These are phyloP conservation scores for Cheilosia scutellata DNA, from an alignment of 2,888 invertebrate genomes.

Conservation along the genomic window DNA sequence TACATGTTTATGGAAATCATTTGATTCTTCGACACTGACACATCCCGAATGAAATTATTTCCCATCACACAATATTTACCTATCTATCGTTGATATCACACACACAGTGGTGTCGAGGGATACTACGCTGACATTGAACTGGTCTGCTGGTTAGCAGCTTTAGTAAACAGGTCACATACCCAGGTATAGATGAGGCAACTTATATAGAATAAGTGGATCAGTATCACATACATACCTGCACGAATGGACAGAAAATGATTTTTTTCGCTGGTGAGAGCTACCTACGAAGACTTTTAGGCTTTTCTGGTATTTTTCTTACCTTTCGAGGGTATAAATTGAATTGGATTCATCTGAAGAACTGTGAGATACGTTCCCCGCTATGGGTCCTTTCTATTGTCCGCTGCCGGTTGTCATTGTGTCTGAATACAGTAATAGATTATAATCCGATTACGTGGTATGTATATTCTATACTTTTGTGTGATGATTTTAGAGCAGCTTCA, in stretches of 20 bases:
- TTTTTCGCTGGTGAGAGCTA: no score
- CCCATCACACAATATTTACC: not conserved
- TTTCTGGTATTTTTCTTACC: no score
- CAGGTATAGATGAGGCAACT: not conserved
- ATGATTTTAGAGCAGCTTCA: no score
- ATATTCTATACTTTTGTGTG: no score
- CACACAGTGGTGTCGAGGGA: not conserved
- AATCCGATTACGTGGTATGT: no score
- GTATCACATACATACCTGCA: not conserved
- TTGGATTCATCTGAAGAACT: no score
- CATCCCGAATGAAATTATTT: constrained; percentile 9
- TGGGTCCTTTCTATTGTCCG: no score
- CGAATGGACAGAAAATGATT: not conserved
- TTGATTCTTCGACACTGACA: not conserved
- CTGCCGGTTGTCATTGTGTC: no score
- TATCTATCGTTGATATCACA: not conserved
- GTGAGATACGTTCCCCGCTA: no score
- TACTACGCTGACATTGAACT: constrained; percentile 12
- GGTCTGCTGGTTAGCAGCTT: not conserved
- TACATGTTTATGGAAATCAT: not conserved
- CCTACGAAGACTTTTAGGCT: no score
- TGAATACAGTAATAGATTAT: no score
- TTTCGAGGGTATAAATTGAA: no score
- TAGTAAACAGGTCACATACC: constrained; percentile 30
- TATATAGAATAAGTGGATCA: not conserved